Percentiles rank a stretch among this genome's conserved stretches.
Conservation (phyloP, 37 sponge, comb jelly and placozoan genomes). For the Diacarnus erythraeanus region DNA sequence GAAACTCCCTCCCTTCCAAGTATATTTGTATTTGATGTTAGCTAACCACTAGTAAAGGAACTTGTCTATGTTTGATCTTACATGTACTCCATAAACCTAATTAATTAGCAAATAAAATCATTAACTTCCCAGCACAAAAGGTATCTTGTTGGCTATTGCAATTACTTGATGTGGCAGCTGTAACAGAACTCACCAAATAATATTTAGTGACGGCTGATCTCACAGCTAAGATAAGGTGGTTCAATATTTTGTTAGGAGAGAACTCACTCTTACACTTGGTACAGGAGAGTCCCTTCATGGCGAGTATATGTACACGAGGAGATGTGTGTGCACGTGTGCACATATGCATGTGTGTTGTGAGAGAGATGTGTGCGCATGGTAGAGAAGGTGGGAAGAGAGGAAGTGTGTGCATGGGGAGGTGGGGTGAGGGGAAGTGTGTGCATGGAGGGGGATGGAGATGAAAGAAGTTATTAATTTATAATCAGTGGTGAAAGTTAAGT, state of each 20-base stretch:
- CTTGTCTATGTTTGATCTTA: too few relatives aligned
- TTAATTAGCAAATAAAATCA: too few relatives aligned
- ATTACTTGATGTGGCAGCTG: too few relatives aligned
- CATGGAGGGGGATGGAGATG: not conserved
- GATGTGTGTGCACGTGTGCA: too few relatives aligned
- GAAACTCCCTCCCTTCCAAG: too few relatives aligned
- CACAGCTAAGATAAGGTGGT: conserved; percentile 20
- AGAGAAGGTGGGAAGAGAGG: not conserved
- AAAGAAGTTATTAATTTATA: not conserved
- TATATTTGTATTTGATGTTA: too few relatives aligned
- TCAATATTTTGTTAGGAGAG: not conserved
- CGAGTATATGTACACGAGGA: not conserved
- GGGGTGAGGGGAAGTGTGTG: not conserved
- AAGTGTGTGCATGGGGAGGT: not conserved
- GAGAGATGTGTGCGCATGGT: not conserved
- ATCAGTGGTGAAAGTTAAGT: too few relatives aligned
- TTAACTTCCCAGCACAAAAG: too few relatives aligned
- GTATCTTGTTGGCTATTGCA: too few relatives aligned
- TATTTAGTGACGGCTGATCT: conserved; percentile 6
- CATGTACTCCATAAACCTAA: too few relatives aligned
- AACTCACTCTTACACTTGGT: conserved; percentile 4
- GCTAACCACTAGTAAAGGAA: too few relatives aligned
- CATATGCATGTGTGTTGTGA: not conserved
- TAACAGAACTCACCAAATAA: conserved; percentile 19
- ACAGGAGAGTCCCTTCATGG: conserved; percentile 2